Evolutionary conservation across 2,113 vertebrate species (phyloP).

Genomic region (Sander vitreus): DNA sequence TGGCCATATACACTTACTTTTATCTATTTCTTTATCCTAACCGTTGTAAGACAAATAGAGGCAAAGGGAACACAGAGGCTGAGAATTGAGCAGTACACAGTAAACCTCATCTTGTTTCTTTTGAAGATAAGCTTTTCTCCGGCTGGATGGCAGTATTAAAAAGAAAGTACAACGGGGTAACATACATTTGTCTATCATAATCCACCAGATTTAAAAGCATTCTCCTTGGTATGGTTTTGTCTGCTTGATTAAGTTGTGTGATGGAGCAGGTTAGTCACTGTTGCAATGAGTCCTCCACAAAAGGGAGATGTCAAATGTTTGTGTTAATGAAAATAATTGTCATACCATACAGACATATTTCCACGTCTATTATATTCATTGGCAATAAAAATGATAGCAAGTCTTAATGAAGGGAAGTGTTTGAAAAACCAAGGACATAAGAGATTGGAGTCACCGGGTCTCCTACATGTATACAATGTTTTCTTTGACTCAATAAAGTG

Average conservation of each 20-base stretch:
- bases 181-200: conserved; percentile 10
- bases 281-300: conserved; percentile 13
- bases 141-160: neutral
- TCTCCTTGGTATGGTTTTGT: conserved; percentile 31
- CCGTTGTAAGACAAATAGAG: neutral
- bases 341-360: neutral
- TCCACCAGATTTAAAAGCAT: conserved; percentile 20
- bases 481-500: conserved; percentile 8
- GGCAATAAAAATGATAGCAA: neutral
- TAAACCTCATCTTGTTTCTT: neutral
- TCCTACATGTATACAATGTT: neutral
- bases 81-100: neutral
- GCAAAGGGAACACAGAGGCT: neutral
- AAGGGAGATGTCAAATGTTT: conserved; percentile 8
- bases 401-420: neutral
- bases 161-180: neutral
- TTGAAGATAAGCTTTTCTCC: neutral
- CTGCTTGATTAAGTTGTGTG: conserved; percentile 35
- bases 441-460: neutral
- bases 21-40: neutral
- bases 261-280: conserved; percentile 17
- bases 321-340: conserved; percentile 26
- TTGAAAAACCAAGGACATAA: neutral
- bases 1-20: too few relatives aligned
- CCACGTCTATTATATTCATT: neutral